Evolutionary conservation across 2,113 vertebrate species (phyloP).

Genomic region (Cygnus atratus): DNA sequence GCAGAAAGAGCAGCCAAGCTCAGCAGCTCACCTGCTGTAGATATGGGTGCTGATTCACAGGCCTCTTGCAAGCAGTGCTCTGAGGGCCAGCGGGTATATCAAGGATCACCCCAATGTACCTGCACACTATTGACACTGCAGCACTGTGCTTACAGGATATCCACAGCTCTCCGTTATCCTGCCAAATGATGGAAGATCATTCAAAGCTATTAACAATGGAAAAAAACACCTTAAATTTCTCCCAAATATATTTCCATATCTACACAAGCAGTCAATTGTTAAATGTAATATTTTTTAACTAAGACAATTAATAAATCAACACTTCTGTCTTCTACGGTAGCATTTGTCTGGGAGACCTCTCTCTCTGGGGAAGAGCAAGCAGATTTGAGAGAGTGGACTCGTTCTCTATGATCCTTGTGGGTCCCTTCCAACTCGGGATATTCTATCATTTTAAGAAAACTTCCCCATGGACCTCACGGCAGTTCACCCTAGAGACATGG

Average conservation of each 20-base stretch:
- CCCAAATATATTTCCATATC: neutral
- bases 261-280: neutral
- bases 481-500: neutral
- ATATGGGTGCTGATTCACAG: fast-evolving
- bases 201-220: neutral
- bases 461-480: neutral
- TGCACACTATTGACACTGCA: fast-evolving
- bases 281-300: neutral
- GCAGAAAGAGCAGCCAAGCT: fast-evolving
- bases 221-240: neutral
- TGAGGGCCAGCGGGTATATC: neutral
- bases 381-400: neutral
- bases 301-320: neutral
- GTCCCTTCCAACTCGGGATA: neutral
- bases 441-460: neutral
- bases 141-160: neutral
- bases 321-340: neutral
- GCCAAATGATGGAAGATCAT: neutral
- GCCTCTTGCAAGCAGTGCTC: neutral
- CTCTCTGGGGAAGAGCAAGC: neutral
- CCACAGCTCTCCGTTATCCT: neutral
- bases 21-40: neutral
- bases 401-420: neutral
- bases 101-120: fast-evolving
- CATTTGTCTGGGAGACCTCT: neutral